Percentiles rank a stretch among this genome's conserved stretches.
These are phyloP conservation scores for Eurosta solidaginis DNA, from an alignment of 1,140 invertebrate species.

Conservation along the genomic window DNA sequence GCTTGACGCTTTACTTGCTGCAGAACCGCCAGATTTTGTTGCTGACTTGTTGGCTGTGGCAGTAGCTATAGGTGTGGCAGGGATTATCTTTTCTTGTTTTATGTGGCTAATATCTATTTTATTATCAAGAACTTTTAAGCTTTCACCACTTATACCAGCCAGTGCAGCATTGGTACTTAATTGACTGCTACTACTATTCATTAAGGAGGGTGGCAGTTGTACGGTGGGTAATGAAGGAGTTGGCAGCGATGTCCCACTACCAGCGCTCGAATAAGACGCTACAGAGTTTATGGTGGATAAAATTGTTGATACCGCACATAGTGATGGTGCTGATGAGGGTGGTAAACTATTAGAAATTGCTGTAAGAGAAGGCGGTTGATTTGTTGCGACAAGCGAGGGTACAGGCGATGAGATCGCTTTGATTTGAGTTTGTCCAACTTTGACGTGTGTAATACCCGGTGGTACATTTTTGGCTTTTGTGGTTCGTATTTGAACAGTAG, in stretches of 20 bases:
- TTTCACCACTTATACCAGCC: neutral
- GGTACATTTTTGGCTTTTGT: constrained; percentile 38
- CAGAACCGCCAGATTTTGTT: constrained; percentile 36
- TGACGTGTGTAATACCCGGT: constrained; percentile 56
- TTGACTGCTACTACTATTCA: constrained; percentile 53
- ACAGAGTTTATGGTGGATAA: constrained; percentile 43
- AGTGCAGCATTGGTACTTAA: neutral
- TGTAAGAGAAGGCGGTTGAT: constrained; percentile 51
- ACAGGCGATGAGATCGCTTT: constrained; percentile 50
- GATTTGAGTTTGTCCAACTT: constrained; percentile 59
- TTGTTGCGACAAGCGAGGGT: constrained; percentile 6
- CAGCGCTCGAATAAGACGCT: constrained; percentile 35
- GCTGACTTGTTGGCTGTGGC: constrained; percentile 39
- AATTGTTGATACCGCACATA: constrained; percentile 49
- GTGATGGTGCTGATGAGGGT: constrained; percentile 43
- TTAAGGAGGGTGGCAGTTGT: constrained; percentile 48
- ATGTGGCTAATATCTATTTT: constrained; percentile 40
- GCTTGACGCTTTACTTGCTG: constrained; percentile 44
- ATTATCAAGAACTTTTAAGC: neutral
- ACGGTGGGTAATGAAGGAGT: constrained; percentile 55
- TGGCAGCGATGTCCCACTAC: constrained; percentile 50
- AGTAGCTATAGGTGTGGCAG: constrained; percentile 43
- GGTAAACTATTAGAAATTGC: constrained; percentile 51
- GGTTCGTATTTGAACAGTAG: constrained; percentile 54
- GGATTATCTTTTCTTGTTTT: constrained; percentile 46